Evolutionary conservation across 1,140 invertebrate species (phyloP).

Genomic region (Drosophila mauritiana): DNA sequence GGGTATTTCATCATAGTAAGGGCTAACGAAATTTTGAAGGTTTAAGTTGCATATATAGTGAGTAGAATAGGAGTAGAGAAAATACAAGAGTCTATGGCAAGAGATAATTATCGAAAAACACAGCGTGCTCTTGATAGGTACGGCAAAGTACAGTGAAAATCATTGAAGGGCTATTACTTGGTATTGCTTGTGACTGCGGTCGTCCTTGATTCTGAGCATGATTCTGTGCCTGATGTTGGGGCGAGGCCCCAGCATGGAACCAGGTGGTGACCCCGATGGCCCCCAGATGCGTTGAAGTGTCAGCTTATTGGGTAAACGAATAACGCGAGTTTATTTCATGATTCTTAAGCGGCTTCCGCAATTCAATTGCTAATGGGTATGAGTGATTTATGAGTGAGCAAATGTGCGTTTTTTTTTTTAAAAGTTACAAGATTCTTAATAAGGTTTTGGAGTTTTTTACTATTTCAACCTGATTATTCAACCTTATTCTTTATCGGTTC

Average conservation of each 20-base stretch:
- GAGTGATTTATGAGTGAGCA: slow-evolving; percentile 20
- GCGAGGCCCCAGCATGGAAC: slow-evolving; percentile 80
- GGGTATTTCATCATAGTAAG: slow-evolving; percentile 7
- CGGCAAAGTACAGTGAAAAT: slow-evolving; percentile 50
- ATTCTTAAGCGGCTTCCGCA: slow-evolving; percentile 20
- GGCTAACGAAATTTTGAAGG: slow-evolving; percentile 21
- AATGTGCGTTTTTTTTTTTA: slow-evolving; percentile 2
- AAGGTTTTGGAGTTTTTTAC: no score
- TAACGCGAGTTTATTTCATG: slow-evolving; percentile 33
- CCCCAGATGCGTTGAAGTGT: slow-evolving; percentile 62
- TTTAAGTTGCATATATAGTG: slow-evolving; percentile 19
- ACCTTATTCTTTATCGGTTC: no score
- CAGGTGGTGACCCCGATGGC: slow-evolving; percentile 82
- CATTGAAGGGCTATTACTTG: slow-evolving; percentile 58
- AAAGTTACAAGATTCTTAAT: background rate
- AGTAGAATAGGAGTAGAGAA: slow-evolving; percentile 23
- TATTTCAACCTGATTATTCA: no score
- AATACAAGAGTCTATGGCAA: slow-evolving; percentile 29
- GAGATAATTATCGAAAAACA: slow-evolving; percentile 42
- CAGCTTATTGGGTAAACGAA: slow-evolving; percentile 44
- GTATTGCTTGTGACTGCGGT: slow-evolving; percentile 26
- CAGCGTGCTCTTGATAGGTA: slow-evolving; percentile 62
- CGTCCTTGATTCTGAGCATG: slow-evolving; percentile 10
- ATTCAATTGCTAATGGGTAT: slow-evolving; percentile 14
- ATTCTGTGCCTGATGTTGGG: slow-evolving; percentile 51